A percentile compares a stretch with the other conserved stretches of the same genome.
Conservation (phyloP, 2,797 vertebrate species). For the Oceanodroma leucorhoa region DNA sequence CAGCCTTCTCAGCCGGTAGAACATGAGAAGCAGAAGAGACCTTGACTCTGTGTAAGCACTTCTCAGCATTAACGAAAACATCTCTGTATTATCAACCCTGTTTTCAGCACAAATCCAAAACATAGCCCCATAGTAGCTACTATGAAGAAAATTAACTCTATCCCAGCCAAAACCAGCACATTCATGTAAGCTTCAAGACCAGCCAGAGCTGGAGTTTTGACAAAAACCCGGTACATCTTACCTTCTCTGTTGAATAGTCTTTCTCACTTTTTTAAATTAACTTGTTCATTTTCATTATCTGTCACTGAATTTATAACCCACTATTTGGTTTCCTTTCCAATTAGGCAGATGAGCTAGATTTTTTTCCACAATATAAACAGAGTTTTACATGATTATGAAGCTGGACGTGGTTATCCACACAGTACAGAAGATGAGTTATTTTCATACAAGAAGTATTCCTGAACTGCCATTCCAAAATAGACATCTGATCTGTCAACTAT, state of each 20-base stretch:
- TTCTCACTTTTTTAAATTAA: background rate
- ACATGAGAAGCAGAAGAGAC: no score
- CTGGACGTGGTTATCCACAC: background rate
- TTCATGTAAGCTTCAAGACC: background rate
- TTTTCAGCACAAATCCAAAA: no score
- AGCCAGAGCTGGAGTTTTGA: background rate
- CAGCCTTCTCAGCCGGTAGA: no score
- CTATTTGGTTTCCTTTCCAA: background rate
- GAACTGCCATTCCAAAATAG: background rate
- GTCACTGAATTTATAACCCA: background rate
- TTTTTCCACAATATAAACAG: background rate
- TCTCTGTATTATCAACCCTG: no score
- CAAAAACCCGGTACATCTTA: background rate
- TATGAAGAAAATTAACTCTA: no score
- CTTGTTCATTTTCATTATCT: background rate
- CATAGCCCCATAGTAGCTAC: no score
- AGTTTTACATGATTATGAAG: background rate
- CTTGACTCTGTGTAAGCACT: no score
- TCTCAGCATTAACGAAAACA: no score
- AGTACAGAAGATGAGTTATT: background rate
- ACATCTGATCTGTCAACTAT: background rate
- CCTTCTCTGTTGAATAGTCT: background rate
- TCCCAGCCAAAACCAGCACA: background rate
- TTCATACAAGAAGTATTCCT: background rate
- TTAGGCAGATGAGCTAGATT: background rate